A percentile compares a stretch with the other conserved stretches of the same genome.
Conservation (phyloP, 2,113 vertebrate genomes). For the Uropsilus gracilis region DNA sequence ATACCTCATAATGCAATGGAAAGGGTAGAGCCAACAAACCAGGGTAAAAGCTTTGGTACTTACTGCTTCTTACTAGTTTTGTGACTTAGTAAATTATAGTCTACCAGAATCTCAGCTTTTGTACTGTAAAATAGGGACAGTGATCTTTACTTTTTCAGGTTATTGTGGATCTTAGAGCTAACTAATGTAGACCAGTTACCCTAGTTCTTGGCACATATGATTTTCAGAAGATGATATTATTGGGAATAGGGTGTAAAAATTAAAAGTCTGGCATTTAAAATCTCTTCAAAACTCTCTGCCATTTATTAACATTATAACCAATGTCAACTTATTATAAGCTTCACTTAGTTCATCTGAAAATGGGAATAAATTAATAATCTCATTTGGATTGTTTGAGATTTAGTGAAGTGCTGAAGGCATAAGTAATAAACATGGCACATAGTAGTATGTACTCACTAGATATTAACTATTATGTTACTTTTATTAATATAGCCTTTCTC, state of each 20-base stretch:
- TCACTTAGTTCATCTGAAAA: slow-evolving; percentile 7
- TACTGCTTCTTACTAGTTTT: background rate
- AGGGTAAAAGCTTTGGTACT: background rate
- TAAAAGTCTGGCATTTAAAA: background rate
- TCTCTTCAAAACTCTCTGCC: background rate
- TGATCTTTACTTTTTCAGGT: background rate
- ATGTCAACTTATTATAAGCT: background rate
- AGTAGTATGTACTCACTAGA: background rate
- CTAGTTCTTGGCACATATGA: background rate
- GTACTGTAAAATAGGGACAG: background rate
- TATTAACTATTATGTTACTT: background rate
- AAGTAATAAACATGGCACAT: background rate
- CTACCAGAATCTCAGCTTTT: slow-evolving; percentile 34
- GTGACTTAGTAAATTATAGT: background rate
- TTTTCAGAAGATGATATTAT: background rate
- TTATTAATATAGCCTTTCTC: background rate
- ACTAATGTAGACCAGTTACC: background rate
- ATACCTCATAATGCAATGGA: background rate
- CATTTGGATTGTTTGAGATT: background rate
- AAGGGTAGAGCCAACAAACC: background rate
- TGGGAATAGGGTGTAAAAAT: background rate
- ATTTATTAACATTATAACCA: slow-evolving; percentile 31
- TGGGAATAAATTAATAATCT: background rate
- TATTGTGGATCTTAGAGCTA: background rate
- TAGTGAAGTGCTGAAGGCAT: background rate